Conservation (phyloP, 2,113 vertebrate genomes). For the Psettodes erumei region DNA sequence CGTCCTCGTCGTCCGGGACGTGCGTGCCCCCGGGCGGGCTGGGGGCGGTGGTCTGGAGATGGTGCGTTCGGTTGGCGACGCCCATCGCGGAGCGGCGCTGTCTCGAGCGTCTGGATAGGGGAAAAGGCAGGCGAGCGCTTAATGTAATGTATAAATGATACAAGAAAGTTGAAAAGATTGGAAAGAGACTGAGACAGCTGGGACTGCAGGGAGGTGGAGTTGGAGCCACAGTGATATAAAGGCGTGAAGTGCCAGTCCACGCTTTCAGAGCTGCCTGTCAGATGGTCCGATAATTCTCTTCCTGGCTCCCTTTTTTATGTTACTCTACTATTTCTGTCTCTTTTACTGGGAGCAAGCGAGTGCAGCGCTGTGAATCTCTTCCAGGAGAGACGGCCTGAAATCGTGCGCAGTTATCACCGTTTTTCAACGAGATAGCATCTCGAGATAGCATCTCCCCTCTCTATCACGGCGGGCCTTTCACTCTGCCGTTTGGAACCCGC, state of each 20-base stretch:
- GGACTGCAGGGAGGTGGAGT: background rate
- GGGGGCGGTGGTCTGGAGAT: constrained; percentile 67
- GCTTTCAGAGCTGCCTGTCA: too few species aligned
- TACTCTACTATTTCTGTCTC: background rate
- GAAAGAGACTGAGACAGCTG: too few species aligned
- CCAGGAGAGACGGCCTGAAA: background rate
- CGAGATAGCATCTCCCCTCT: background rate
- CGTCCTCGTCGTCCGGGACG: constrained; percentile 47
- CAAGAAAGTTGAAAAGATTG: too few species aligned
- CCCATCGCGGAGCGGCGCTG: constrained; percentile 86
- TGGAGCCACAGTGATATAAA: background rate
- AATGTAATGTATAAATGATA: too few species aligned
- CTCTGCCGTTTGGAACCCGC: too few species aligned
- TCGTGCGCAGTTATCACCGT: background rate
- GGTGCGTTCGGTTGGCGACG: constrained; percentile 81
- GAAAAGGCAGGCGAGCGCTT: background rate
- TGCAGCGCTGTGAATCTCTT: background rate
- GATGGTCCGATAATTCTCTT: background rate
- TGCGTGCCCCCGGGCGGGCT: constrained; percentile 63
- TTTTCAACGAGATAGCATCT: too few species aligned
- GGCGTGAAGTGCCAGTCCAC: too few species aligned
- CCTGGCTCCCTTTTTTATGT: background rate
- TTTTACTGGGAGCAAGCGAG: background rate
- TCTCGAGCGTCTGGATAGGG: constrained; percentile 81
- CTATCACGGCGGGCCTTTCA: background rate